Evolutionary conservation across 2,797 vertebrate genomes (phyloP).

Genomic region (Siniperca undulata): DNA sequence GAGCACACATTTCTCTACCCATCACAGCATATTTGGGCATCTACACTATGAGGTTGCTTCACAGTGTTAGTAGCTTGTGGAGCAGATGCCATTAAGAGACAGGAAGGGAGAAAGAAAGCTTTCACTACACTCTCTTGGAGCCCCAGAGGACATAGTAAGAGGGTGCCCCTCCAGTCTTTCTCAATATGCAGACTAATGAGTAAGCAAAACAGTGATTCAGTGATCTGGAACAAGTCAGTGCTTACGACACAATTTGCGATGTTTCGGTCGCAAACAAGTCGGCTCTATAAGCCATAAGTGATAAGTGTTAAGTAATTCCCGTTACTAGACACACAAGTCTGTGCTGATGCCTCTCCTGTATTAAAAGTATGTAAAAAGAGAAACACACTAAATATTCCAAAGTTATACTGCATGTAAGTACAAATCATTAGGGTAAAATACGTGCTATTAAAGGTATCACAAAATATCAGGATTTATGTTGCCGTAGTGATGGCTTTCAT

Average conservation of each 20-base stretch:
- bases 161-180: constrained; percentile 12
- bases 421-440: constrained; percentile 11
- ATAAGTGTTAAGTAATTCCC: no score
- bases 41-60: not conserved
- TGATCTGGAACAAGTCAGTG: not conserved
- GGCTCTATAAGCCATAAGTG: no score
- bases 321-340: no score
- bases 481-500: not conserved
- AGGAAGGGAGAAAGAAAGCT: constrained; percentile 18
- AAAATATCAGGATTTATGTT: constrained; percentile 13
- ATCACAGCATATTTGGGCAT: not conserved
- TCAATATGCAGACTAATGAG: constrained; percentile 35
- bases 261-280: no score
- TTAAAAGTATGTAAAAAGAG: not conserved
- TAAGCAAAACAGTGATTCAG: not conserved
- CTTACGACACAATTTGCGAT: not conserved
- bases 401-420: not conserved
- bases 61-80: constrained; percentile 2
- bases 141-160: constrained; percentile 30
- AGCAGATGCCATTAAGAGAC: constrained; percentile 7
- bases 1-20: not conserved
- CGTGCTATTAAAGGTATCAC: constrained; percentile 3
- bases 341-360: not conserved
- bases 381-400: not conserved
- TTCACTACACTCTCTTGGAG: not conserved